Base-by-base conservation (phyloP, 2,797 vertebrate species). In the Anisognathus igniventris region DNA sequence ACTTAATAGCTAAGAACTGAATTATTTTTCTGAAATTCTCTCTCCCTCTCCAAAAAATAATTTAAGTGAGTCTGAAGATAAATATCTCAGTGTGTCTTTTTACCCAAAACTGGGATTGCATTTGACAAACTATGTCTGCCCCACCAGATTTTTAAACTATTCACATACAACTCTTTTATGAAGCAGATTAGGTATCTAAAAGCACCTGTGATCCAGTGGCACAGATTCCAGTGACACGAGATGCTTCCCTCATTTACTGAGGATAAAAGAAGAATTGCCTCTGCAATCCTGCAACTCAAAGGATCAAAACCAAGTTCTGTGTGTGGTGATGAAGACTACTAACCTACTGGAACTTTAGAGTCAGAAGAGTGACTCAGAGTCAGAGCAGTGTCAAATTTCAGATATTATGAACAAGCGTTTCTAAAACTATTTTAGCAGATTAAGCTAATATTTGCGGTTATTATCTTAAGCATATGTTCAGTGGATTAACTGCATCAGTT, bases 121-220 rank as follows among this genome's bases (percentile, higher is more conserved):
- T 83, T 88, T 44, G 48, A 54, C 10, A 54, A 28, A 73, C 15
- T 40, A 30, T 0, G 2, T 33, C 40, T 76, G 17, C 2, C 10
- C 7, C 27, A 45, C 2, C 20, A 64, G 5, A 30, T 45, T 86
- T 64, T 35, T 37, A 48, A 91, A 72, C 8, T 1, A 45, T 68
- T 45, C 35, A 40, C 1, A 4, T 24, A 60, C 20, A 74, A 64
- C 6, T 35, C 13, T 78, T 72, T 44, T 27, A 71, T 0, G 0
- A 87, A 76, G 79, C 3, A 18, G 42, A 42, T 73, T 76, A 95
- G 18, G 33, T 67, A 71, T 28, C 14, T 73, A 21, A 76, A 84
- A 42, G 60, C 27, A 68, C 7, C 27, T 42, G 25, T 50, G 35
- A 73, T 58, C 15, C 68, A 51, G 39, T 4, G 58, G 33, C 31